Base-by-base conservation (phyloP, 2,888 invertebrate genomes). In the Caenorhabditis becei region DNA sequence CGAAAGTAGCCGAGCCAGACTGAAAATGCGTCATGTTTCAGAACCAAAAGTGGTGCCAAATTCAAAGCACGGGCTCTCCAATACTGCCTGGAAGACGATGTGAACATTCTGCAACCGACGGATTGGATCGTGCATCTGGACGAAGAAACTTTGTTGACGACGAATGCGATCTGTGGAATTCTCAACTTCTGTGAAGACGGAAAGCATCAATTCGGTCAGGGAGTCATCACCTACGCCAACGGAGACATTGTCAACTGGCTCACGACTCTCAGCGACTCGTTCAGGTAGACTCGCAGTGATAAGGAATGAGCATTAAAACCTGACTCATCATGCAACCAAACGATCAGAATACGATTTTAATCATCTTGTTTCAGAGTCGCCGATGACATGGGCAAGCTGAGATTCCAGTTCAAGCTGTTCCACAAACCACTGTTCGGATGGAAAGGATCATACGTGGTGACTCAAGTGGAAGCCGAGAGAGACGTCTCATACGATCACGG, bases 371-470 rank as follows among this genome's bases (percentile, higher is more conserved):
- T 2, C 92, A 94, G 97, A 84, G 97, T 97, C 0, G 95, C 97
- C 26, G 97, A 97, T 92, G 97, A 97, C 91, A 96, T 97, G 97
- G 97, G 97, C 74, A 97, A 97, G 92, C 93, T 97, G 70, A 94
- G 96, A 88, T 93, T 96, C 84, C 97, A 97, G 92, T 96, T 97
- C 91, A 95, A 95, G 89, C 93, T 95, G 92, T 97, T 97, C 92
- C 96, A 97, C 92, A 96, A 95, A 91, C 97, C 97, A 20, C 93
- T 97, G 71, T 97, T 97, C 92, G 96, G 97, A 92, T 97, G 97
- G 97, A 97, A 97, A 93, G 97, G 97, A 80, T 97, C 97, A 53
- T 97, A 95, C 92, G 97, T 97, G 84, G 97, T 97, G 11, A 96
- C 97, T 83, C 96, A 96, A 94, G 94, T 95, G 84, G 94, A 94